Base-by-base conservation (phyloP, 2,113 vertebrate genomes). In the Limnothrissa miodon region DNA sequence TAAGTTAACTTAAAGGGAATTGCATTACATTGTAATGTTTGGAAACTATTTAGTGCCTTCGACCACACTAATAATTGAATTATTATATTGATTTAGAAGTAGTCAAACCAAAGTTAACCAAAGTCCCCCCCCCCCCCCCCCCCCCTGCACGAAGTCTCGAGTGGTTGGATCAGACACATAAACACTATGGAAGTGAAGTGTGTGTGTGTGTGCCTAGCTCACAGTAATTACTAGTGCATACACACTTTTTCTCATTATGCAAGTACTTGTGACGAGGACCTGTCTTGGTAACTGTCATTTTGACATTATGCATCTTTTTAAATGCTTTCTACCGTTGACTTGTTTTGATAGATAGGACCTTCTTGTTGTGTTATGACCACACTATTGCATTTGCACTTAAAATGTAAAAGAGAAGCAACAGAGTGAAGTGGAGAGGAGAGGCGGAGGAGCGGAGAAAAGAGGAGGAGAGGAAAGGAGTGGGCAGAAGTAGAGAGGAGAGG, bases 331-430 rank as follows among this genome's bases (percentile, higher is more conserved):
- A 70, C 2, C 29, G 66, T 74, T 39, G 66, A 74, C 66, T 74
- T 74, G 66, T 74, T 33, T 74, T 74, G n/a, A 36, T 13, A 74
- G 13, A 74, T 36, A 13, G 10, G 11, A 74, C 3, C 11, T 70
- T 11, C 11, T 70, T 11, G 29, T 15, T 36, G 25, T 74, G 25
- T 81, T 33, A n/a, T 59, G n/a, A 59, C 56, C 25, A 19, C 29
- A 74, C 29, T 25, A 53, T n/a, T 70, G 78, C 59, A 74, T 85
- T 85, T 85, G 84, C 84, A 85, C 81, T 79, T 51, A 51, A 6
- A 42, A 19, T 48, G 45, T 84, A n/a, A 23, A 80, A 6, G 42
- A 42, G 42, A 25, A 46, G 19, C 56, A 46, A 13, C n/a, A 66
- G 59, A 25, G 46, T 15, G 11, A 15, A 19, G 46, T 23, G 51